Evolutionary conservation across 2,113 vertebrate species (phyloP), one percentile per base, ranked within the genome.

Genomic region (Anguilla japonica): DNA sequence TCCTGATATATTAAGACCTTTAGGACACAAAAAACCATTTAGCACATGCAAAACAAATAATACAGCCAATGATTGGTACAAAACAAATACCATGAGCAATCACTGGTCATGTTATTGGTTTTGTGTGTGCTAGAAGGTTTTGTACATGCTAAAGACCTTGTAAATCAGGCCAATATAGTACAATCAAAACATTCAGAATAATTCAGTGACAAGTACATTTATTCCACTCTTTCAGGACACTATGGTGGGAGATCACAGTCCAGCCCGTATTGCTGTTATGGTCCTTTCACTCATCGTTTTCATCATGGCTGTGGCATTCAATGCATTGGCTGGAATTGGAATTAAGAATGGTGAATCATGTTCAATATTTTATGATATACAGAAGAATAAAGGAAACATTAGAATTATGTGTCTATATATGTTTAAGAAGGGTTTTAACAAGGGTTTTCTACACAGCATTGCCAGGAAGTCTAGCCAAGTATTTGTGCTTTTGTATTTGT

Each of bases 241-340:
- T 20, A 91, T 1, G 75, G 94, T 95, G 93, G 87, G 89, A 57
- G 88, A 84, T 80, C 93, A 94, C 86, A 90, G 43, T 63, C 26
- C 87, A 26, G 84, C 26, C 50, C 93, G 86, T 40, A 0, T 92
- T 84, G 50, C 84, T 9, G 85, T 90, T 46, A 89, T 94, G 2
- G 81, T 91, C n/a, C 15, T 90, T 67, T 88, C 93, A 7, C 0
- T 94, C 63, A 1, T 93, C 3, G 41, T 92, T 22, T 95, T 90
- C 88, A 89, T 94, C 63, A 26, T 91, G 34, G 88, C 90, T 0
- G 85, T 95, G 87, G 89, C 83, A 0, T 90, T 94, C 85, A 93
- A 87, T 2, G 89, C 82, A 80, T 84, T 95, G 82, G 92, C 95
- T 39, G 92, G 85, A 0, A 26, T 41, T 1, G 93, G 94, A 75